phyloP scores from a whole-genome alignment of 2,113 vertebrate species.

The Ailurus styani region DNA sequence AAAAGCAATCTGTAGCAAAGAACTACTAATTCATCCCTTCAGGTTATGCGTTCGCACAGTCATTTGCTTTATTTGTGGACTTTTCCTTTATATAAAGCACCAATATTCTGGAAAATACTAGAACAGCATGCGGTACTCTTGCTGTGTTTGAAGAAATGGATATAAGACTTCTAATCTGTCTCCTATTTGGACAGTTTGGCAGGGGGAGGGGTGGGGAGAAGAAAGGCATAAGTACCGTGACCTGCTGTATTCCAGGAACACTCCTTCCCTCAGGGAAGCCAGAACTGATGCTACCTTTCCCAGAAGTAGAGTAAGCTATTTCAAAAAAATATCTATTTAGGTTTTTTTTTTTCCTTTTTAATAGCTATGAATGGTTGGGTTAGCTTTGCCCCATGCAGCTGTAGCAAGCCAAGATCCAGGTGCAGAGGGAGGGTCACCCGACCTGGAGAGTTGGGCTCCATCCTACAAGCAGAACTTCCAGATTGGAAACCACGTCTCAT shows the following conservation, averaged over 20 bases:
- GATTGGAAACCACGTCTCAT: background rate
- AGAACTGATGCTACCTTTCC: background rate
- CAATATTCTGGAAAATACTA: background rate
- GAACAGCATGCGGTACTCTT: background rate
- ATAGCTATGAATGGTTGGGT: background rate
- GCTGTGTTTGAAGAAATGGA: background rate
- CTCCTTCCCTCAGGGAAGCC: background rate
- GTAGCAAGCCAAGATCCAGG: background rate
- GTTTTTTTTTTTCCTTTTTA: background rate
- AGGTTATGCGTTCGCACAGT: background rate
- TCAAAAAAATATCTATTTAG: background rate
- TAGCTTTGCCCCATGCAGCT: background rate
- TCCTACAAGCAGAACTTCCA: background rate
- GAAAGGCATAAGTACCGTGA: rapidly evolving
- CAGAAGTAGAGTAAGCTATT: background rate
- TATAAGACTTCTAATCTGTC: background rate
- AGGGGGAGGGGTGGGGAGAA: background rate
- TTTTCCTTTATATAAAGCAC: background rate
- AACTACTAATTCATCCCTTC: background rate
- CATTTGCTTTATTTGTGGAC: background rate
- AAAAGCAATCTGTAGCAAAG: background rate
- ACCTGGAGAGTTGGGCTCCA: background rate
- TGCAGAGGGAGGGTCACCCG: background rate
- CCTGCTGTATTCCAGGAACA: background rate
- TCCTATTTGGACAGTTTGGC: background rate